phyloP scores from a whole-genome alignment of 2,797 vertebrate species.

The Epinephelus malabaricus region DNA sequence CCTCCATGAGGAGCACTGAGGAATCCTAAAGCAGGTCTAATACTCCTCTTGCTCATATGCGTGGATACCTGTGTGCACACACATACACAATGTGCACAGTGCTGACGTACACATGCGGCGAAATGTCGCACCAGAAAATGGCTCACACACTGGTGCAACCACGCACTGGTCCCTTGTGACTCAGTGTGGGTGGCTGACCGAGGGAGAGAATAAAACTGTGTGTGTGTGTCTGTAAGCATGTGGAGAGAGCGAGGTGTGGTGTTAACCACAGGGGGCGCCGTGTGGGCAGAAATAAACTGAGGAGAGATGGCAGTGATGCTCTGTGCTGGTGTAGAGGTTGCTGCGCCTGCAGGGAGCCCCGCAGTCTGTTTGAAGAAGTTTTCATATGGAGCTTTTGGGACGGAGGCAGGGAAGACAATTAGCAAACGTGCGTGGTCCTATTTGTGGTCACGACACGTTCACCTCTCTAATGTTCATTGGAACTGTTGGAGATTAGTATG shows the following conservation, averaged over 20 bases:
- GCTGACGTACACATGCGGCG: slow-evolving; percentile 4
- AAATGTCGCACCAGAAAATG: slow-evolving; percentile 58
- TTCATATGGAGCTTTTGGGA: slow-evolving; percentile 12
- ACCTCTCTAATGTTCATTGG: background rate
- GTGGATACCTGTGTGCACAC: slow-evolving; percentile 5
- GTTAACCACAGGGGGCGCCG: slow-evolving; percentile 49
- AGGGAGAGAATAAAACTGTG: slow-evolving; percentile 54
- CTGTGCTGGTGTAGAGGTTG: slow-evolving; percentile 40
- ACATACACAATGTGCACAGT: slow-evolving; percentile 12
- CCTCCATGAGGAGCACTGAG: slow-evolving; percentile 49
- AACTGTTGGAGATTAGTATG: background rate
- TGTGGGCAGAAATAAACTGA: slow-evolving; percentile 53
- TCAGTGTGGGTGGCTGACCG: slow-evolving; percentile 72
- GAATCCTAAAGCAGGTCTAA: slow-evolving; percentile 63
- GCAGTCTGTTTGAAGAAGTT: slow-evolving; percentile 23
- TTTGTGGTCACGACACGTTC: background rate
- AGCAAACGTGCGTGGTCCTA: background rate
- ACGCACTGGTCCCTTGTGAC: slow-evolving; percentile 55
- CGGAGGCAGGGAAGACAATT: background rate
- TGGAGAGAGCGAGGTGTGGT: slow-evolving; percentile 48
- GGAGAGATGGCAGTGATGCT: slow-evolving; percentile 33
- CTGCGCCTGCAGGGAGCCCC: slow-evolving; percentile 42
- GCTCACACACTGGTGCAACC: slow-evolving; percentile 42
- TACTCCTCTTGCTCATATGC: slow-evolving; percentile 30
- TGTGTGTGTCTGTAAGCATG: slow-evolving; percentile 42